Percentiles rank a stretch among this genome's conserved stretches.
These are phyloP conservation scores for Mormyrus iriodes DNA, from an alignment of 2,113 vertebrate genomes.

Conservation along the genomic window DNA sequence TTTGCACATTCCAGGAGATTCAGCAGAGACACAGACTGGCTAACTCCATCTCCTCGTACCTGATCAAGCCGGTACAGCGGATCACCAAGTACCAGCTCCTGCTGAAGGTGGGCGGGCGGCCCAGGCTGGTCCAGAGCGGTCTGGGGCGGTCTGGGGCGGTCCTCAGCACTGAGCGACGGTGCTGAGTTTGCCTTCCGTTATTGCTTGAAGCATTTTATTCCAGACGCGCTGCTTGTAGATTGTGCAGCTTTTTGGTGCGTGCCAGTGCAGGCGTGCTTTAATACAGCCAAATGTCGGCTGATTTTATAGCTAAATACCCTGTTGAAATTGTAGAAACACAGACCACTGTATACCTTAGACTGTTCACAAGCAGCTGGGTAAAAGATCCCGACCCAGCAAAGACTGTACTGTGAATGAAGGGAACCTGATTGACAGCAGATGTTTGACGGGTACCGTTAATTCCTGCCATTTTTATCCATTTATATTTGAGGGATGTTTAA, in stretches of 20 bases:
- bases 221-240: neutral
- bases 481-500: neutral
- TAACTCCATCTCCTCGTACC: constrained; percentile 96
- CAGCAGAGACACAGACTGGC: constrained; percentile 90
- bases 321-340: neutral
- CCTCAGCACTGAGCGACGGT: neutral
- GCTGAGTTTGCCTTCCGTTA: neutral
- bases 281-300: neutral
- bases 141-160: neutral
- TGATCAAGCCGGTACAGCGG: constrained; percentile 97
- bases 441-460: neutral
- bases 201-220: neutral
- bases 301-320: neutral
- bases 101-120: constrained; percentile 71
- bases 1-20: constrained; percentile 72
- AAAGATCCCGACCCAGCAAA: neutral
- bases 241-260: neutral
- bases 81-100: constrained; percentile 98
- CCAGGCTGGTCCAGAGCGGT: neutral
- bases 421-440: neutral
- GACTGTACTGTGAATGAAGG: neutral
- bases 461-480: neutral
- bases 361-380: neutral
- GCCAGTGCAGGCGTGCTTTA: neutral
- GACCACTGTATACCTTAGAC: neutral